phyloP scores from a whole-genome alignment of 2,888 invertebrate genomes.

The Agonopterix heracliana region DNA sequence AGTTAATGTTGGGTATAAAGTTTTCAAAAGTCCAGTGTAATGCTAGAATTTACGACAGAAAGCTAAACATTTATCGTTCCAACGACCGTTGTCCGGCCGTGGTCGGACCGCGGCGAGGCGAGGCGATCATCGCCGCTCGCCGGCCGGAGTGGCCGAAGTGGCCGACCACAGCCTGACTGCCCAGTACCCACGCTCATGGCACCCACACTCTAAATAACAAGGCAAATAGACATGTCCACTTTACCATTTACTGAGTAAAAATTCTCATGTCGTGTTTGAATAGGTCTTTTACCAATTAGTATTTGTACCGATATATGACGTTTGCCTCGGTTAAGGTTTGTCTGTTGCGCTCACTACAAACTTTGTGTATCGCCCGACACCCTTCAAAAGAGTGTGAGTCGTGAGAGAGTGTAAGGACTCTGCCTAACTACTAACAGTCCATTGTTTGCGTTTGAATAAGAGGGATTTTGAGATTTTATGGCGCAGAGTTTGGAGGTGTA shows the following conservation, averaged over 20 bases:
- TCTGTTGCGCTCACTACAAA: conserved; percentile 46
- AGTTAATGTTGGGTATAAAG: conserved; percentile 7
- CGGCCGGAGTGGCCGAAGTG: too few species aligned
- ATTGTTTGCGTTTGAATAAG: conserved; percentile 53
- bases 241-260: conserved; percentile 73
- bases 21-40: conserved; percentile 8
- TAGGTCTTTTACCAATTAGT: conserved; percentile 75
- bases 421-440: conserved; percentile 26
- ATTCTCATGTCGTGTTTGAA: conserved; percentile 71
- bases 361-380: conserved; percentile 47
- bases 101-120: conserved; percentile 1
- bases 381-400: conserved; percentile 33
- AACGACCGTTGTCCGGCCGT: neutral
- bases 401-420: conserved; percentile 45
- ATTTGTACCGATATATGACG: conserved; percentile 69
- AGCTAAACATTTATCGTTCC: conserved; percentile 4
- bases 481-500: conserved; percentile 18
- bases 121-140: neutral
- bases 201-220: conserved; percentile 73
- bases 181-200: conserved; percentile 56
- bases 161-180: conserved; percentile 40
- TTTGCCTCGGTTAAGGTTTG: conserved; percentile 46
- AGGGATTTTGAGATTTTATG: conserved; percentile 35
- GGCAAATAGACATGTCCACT: conserved; percentile 71
- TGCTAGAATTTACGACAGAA: conserved; percentile 17